Conservation (phyloP, 2,113 vertebrate genomes). For the Scomber colias region DNA sequence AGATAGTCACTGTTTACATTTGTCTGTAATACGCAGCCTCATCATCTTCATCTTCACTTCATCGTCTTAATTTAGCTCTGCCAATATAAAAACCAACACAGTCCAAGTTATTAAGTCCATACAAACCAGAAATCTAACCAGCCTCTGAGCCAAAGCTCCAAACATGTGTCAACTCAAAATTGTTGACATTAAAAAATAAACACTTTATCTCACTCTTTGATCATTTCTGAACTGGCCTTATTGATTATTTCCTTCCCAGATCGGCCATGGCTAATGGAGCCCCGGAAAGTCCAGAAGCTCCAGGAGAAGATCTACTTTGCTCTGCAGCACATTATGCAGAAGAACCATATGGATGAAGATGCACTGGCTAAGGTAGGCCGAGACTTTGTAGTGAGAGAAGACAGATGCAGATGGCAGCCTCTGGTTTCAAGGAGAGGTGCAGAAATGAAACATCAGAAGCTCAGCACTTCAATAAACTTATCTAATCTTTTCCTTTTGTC, state of each 20-base stretch:
- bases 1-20: background rate
- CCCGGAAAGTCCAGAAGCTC: conserved; percentile 98
- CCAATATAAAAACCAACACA: background rate
- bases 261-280: conserved; percentile 98
- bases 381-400: background rate
- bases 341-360: conserved; percentile 98
- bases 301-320: conserved; percentile 99
- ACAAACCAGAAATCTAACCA: too few relatives aligned
- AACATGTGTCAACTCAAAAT: background rate
- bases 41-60: background rate
- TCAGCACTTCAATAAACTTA: background rate
- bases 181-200: background rate
- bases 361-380: conserved; percentile 92
- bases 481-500: conserved; percentile 28
- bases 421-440: background rate
- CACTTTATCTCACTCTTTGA: background rate
- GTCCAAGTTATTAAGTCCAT: background rate
- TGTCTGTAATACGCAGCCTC: background rate
- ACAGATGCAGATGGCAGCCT: background rate
- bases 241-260: conserved; percentile 79
- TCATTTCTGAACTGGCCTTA: too few relatives aligned
- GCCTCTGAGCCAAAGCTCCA: background rate
- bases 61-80: too few relatives aligned
- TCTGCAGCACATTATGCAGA: conserved; percentile 99
- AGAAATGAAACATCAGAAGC: background rate